These are phyloP conservation scores for Dicyrtoma fusca DNA, from an alignment of 2,888 invertebrate genomes.

Conservation along the genomic window DNA sequence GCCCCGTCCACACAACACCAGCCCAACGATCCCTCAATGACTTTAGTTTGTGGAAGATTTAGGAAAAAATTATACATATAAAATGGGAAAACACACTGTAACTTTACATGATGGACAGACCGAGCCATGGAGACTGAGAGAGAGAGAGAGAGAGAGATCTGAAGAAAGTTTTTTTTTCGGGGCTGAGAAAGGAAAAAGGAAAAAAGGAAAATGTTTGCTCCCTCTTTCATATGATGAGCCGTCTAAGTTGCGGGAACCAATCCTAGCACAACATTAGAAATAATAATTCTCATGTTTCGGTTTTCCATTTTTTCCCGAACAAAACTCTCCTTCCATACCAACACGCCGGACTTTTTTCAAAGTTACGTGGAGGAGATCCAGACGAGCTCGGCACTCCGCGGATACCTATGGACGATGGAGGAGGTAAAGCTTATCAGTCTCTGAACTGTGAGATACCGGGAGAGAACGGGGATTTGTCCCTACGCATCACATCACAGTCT, in stretches of 20 bases:
- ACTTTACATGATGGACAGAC: slow-evolving; percentile 12
- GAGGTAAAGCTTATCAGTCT: too few species aligned
- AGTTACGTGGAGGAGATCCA: too few species aligned
- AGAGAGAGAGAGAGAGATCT: neutral
- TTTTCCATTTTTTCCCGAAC: neutral
- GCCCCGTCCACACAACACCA: too few species aligned
- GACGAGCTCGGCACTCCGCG: too few species aligned
- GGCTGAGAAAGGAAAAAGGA: neutral
- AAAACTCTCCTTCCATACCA: neutral
- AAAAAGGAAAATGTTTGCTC: neutral
- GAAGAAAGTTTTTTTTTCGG: slow-evolving; percentile 3
- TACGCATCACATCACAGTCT: too few species aligned
- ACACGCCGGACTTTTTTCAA: too few species aligned
- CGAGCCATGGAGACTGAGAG: neutral
- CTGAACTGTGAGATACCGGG: too few species aligned
- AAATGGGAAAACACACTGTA: neutral
- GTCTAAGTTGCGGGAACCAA: slow-evolving; percentile 4
- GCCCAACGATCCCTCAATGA: too few species aligned
- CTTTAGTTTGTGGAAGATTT: neutral
- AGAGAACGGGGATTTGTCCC: too few species aligned
- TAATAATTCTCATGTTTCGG: slow-evolving; percentile 11
- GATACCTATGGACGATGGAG: too few species aligned
- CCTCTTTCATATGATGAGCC: slow-evolving; percentile 15
- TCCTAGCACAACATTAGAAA: slow-evolving; percentile 22
- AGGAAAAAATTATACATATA: neutral